A percentile compares a stretch with the other conserved stretches of the same genome.
Conservation (phyloP, 1,140 invertebrate species). For the Sipha flava region DNA sequence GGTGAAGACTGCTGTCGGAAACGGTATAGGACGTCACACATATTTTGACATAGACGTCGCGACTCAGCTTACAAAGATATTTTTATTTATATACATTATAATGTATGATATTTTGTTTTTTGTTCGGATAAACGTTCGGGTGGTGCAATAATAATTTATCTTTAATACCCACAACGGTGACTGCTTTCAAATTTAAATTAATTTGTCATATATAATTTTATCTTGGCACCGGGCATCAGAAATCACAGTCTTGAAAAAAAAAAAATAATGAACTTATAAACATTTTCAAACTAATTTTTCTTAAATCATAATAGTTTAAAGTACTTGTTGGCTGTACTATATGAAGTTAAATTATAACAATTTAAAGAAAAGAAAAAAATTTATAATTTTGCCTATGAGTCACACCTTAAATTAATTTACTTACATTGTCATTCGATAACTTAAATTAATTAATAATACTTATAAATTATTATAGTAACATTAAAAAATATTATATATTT, state of each 20-base stretch:
- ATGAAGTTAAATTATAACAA: too few species aligned
- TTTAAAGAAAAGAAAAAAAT: too few species aligned
- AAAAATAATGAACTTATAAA: background rate
- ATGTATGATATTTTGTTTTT: background rate
- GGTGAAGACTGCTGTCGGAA: constrained; percentile 19
- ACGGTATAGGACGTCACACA: constrained; percentile 13
- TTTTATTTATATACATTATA: constrained; percentile 25
- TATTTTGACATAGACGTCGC: constrained; percentile 22
- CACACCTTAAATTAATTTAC: too few species aligned
- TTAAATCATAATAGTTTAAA: too few species aligned
- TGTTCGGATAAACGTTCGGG: constrained; percentile 15
- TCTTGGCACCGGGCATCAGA: background rate
- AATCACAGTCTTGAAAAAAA: background rate
- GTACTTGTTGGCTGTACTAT: too few species aligned
- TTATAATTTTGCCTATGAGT: too few species aligned
- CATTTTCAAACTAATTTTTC: background rate
- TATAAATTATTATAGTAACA: too few species aligned
- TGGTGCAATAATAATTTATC: background rate
- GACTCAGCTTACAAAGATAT: constrained; percentile 28
- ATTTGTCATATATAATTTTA: background rate
- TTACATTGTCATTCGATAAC: too few species aligned
- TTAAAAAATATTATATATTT: too few species aligned
- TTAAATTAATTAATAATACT: too few species aligned
- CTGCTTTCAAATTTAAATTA: constrained; percentile 10
- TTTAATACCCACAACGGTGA: background rate